Percentiles rank a stretch among this genome's conserved stretches.
These are phyloP conservation scores for Chloropsis hardwickii DNA, from an alignment of 2,113 vertebrate species.

Conservation along the genomic window DNA sequence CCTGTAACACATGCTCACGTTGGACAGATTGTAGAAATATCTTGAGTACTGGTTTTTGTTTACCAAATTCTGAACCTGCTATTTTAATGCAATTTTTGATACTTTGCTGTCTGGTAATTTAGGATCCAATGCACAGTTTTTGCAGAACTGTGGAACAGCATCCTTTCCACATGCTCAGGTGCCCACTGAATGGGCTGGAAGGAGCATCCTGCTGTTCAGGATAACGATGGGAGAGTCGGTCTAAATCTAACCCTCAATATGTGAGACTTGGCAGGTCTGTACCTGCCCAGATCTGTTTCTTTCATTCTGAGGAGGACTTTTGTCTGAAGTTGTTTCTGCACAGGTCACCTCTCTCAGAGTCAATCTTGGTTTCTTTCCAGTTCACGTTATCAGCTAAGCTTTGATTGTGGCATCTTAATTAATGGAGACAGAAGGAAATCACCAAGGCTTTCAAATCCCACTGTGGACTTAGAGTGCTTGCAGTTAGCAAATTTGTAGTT, in stretches of 20 bases:
- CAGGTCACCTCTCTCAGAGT: neutral
- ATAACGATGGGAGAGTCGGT: accelerated
- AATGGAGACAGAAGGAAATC: neutral
- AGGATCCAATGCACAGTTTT: neutral
- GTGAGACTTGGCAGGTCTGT: neutral
- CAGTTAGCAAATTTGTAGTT: neutral
- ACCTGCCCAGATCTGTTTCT: neutral
- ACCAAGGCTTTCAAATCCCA: neutral
- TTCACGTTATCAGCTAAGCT: neutral
- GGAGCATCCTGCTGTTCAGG: neutral
- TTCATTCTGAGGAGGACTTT: neutral
- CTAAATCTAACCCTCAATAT: neutral
- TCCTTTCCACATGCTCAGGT: neutral
- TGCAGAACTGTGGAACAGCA: neutral
- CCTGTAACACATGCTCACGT: neutral
- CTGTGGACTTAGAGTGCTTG: neutral
- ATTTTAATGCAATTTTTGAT: neutral
- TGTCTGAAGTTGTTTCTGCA: neutral
- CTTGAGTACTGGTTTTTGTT: neutral
- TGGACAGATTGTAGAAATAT: neutral
- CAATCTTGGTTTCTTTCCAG: neutral
- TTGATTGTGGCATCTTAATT: neutral
- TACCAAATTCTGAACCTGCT: neutral
- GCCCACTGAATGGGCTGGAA: neutral
- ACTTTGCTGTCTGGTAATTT: neutral